Evolutionary conservation across 2,113 vertebrate genomes (phyloP).

Genomic region (Naja naja): DNA sequence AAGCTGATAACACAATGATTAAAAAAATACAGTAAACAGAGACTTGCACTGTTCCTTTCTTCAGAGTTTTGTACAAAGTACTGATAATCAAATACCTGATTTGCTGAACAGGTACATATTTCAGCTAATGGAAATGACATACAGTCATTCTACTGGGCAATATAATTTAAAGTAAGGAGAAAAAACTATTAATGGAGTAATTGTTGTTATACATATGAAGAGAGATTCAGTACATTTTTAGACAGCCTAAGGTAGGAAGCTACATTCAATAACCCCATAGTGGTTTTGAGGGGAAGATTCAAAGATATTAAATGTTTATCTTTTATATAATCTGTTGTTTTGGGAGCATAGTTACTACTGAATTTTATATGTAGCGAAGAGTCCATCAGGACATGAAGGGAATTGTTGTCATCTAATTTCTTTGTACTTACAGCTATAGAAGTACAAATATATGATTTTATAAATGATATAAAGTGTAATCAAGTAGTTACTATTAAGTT

Average conservation of each 20-base stretch:
- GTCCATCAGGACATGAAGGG: not conserved
- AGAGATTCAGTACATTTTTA: not conserved
- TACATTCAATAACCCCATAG: not conserved
- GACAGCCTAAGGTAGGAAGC: not conserved
- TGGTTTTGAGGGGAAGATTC: not conserved
- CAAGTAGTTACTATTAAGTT: not conserved
- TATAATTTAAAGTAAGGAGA: not conserved
- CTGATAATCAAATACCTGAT: not conserved
- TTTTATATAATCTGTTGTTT: not conserved
- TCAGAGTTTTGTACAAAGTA: not conserved
- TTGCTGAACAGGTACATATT: not conserved
- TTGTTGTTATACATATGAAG: not conserved
- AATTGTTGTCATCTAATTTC: not conserved
- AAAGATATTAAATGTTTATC: not conserved
- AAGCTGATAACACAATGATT: constrained; percentile 2
- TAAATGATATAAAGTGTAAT: not conserved
- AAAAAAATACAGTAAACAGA: constrained; percentile 30
- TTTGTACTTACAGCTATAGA: too few relatives aligned
- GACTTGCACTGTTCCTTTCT: constrained; percentile 27
- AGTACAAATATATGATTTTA: not conserved
- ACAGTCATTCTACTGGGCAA: not conserved
- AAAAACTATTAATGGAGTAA: not conserved
- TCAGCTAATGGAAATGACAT: not conserved
- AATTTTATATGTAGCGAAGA: not conserved
- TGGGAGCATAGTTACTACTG: not conserved